Base-by-base conservation (phyloP, 2,888 invertebrate species). In the Acrobasis consociella region DNA sequence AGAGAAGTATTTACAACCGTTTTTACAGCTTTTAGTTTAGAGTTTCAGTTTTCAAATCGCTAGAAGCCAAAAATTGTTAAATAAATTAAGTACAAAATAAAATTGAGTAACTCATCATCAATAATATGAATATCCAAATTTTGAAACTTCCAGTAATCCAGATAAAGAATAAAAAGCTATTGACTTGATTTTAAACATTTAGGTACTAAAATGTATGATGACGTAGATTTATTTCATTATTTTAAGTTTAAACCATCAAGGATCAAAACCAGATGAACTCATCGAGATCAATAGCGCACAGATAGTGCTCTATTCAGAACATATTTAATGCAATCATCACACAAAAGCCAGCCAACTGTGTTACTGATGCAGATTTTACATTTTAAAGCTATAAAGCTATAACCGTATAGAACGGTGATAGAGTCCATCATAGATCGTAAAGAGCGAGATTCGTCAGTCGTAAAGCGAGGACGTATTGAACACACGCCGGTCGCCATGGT, bases 401-500 rank as follows among this genome's bases (percentile, higher is more conserved):
- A 10, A 31, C 31, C 7, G 31, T 31, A 51, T 51, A 60, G 62
- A 60, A 59, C 55, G 60, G 52, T 52, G 16, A 13, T 51, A n/a
- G 10, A 58, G 22, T 64, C 31, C 51, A 58, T 60, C 42, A 56
- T 39, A 50, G 5, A 16, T 16, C 63, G 31, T 62, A 49, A 58
- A 46, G 13, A 62, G 56, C 67, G 64, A 69, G 68, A 73, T 70
- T 65, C 61, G 62, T 64, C 67, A 66, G 64, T 69, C 69, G 64
- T 63, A 56, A 63, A 65, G 67, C 68, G 66, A 46, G 71, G 31
- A 38, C 15, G 69, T 82, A 82, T 87, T 75, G 89, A 87, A 82
- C 83, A 85, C 74, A 81, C 82, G 72, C 62, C 65, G 69, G 81
- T 87, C 74, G 72, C 81, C 80, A 87, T 87, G 81, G 86, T 80